phyloP scores from a whole-genome alignment of 2,888 invertebrate genomes.

The Bugula neritina region DNA sequence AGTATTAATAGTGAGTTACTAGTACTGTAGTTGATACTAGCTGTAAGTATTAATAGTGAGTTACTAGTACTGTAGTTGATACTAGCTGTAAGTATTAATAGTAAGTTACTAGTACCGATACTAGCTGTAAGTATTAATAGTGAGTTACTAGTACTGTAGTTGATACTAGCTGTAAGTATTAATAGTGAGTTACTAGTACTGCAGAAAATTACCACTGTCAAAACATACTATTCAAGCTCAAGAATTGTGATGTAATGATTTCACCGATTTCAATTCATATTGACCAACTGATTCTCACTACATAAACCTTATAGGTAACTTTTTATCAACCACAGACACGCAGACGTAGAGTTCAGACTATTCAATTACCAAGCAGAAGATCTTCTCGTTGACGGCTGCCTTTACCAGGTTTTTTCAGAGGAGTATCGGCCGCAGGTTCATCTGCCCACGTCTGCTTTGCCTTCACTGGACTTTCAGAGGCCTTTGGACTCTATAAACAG shows the following conservation, averaged over 20 bases:
- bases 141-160: not conserved
- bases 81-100: not conserved
- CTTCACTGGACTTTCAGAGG: not conserved
- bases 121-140: not conserved
- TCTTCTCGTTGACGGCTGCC: not conserved
- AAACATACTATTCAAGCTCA: too few relatives aligned
- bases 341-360: too few relatives aligned
- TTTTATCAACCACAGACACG: too few relatives aligned
- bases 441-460: slow-evolving; percentile 10
- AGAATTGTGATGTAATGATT: too few relatives aligned
- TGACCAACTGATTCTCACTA: too few relatives aligned
- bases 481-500: not conserved
- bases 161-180: not conserved
- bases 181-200: not conserved
- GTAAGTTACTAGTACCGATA: not conserved
- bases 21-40: too few relatives aligned
- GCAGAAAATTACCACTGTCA: too few relatives aligned
- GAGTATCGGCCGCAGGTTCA: not conserved
- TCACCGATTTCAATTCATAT: too few relatives aligned
- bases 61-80: not conserved
- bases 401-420: not conserved
- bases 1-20: too few relatives aligned
- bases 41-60: too few relatives aligned
- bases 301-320: too few relatives aligned
- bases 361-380: not conserved